Conservation (phyloP, 2,797 vertebrate species). For the Sebastiscus albofasciatus region DNA sequence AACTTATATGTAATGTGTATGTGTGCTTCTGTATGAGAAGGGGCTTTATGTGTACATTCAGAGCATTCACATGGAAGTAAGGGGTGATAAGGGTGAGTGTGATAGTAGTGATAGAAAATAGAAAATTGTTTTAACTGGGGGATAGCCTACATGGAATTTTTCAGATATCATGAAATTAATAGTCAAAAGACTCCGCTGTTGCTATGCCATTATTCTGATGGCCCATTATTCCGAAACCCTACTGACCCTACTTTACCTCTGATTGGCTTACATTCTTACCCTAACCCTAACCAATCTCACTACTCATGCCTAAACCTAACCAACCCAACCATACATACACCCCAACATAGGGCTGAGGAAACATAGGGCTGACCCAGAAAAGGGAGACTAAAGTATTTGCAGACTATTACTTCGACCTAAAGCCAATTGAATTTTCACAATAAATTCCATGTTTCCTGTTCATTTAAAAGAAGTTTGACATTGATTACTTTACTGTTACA, state of each 20-base stretch:
- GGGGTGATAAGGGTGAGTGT: background rate
- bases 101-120: background rate
- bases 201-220: too few species aligned
- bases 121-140: background rate
- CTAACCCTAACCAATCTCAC: too few species aligned
- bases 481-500: background rate
- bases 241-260: too few species aligned
- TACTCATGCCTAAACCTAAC: background rate
- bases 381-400: too few species aligned
- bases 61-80: background rate
- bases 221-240: too few species aligned
- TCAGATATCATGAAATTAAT: background rate
- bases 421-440: background rate
- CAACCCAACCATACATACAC: background rate
- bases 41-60: background rate
- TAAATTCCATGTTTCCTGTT: background rate
- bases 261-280: too few species aligned
- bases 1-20: background rate
- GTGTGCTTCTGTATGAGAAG: background rate
- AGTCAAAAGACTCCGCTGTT: background rate
- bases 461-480: background rate
- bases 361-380: too few species aligned
- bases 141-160: background rate
- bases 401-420: background rate
- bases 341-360: too few species aligned